Percentiles rank a stretch among this genome's conserved stretches.
These are phyloP conservation scores for Lamellibrachia luymesi DNA, from an alignment of 1,140 invertebrate species.

Conservation along the genomic window DNA sequence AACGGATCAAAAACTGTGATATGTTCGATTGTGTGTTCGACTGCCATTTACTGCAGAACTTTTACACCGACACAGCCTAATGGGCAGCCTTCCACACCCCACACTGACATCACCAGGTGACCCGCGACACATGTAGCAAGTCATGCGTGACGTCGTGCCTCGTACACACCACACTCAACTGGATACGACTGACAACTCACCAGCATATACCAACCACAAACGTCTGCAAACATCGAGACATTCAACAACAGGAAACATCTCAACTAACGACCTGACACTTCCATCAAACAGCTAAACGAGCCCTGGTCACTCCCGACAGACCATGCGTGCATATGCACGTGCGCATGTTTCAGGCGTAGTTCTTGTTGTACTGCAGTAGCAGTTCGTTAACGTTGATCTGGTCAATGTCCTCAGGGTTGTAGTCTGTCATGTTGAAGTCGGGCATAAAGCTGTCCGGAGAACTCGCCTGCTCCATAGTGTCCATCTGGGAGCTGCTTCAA, in stretches of 20 bases:
- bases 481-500: conserved; percentile 6
- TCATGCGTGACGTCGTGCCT: not conserved
- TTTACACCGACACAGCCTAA: not conserved
- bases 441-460: not conserved
- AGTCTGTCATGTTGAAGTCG: conserved; percentile 25
- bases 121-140: not conserved
- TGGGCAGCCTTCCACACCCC: not conserved
- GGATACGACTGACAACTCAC: not conserved
- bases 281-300: not conserved
- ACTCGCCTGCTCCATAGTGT: not conserved
- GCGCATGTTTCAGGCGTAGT: not conserved
- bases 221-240: not conserved
- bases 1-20: not conserved
- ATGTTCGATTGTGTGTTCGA: not conserved
- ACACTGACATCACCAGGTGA: not conserved
- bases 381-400: conserved; percentile 32
- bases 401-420: conserved; percentile 30
- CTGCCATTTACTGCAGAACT: not conserved
- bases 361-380: conserved; percentile 19
- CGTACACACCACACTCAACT: not conserved
- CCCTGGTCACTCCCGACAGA: not conserved
- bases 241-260: not conserved
- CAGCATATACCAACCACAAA: not conserved
- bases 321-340: not conserved
- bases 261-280: not conserved